These are phyloP conservation scores for Eupithecia abbreviata DNA, from an alignment of 2,888 invertebrate genomes.

Conservation along the genomic window DNA sequence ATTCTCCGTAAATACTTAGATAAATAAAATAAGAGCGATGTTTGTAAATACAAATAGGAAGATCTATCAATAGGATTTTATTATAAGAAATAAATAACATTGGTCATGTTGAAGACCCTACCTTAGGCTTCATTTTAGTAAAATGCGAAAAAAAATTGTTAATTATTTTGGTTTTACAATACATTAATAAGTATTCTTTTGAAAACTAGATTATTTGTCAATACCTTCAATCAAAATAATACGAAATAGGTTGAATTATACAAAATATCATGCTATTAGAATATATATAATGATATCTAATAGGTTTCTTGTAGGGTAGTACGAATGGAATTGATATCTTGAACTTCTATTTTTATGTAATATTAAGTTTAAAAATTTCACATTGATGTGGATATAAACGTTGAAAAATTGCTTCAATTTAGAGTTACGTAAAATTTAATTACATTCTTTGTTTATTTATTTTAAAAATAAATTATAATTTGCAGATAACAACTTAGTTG, in stretches of 20 bases:
- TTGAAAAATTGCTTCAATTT: background rate
- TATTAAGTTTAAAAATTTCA: background rate
- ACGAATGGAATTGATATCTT: slow-evolving; percentile 38
- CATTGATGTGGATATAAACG: background rate
- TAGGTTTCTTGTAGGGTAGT: slow-evolving; percentile 27
- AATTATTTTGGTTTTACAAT: background rate
- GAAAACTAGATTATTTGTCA: background rate
- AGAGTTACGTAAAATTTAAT: background rate
- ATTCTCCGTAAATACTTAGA: slow-evolving; percentile 13
- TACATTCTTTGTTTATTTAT: background rate
- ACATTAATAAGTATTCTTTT: background rate
- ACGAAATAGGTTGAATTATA: background rate
- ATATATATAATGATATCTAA: slow-evolving; percentile 17
- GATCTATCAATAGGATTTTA: background rate
- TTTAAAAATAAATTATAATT: background rate
- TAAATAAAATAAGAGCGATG: slow-evolving; percentile 4
- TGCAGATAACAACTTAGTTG: background rate
- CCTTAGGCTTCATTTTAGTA: background rate
- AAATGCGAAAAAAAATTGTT: background rate
- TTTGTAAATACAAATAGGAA: slow-evolving; percentile 27
- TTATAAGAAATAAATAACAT: background rate
- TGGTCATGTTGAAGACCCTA: background rate
- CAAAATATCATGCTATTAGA: slow-evolving; percentile 9
- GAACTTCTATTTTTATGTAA: background rate
- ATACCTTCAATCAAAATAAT: background rate